Conservation (phyloP, 2,113 vertebrate genomes). For the Spermophilus dauricus region DNA sequence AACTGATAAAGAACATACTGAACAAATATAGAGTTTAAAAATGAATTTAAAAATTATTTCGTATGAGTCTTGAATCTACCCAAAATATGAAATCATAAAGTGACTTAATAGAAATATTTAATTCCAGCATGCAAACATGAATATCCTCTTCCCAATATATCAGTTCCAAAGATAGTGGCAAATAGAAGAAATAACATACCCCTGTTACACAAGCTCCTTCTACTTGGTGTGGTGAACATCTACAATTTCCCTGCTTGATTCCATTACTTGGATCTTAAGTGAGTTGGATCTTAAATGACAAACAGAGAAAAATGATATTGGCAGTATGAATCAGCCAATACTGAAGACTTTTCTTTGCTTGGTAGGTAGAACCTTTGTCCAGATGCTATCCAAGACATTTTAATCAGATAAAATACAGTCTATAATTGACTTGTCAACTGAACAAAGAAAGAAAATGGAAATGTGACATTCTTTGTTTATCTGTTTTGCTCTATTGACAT, state of each 20-base stretch:
- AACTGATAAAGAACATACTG: not conserved
- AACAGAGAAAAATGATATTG: not conserved
- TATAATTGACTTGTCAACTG: not conserved
- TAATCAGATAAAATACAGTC: not conserved
- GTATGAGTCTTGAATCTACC: not conserved
- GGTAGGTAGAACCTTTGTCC: not conserved
- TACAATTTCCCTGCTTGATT: not conserved
- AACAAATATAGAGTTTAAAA: not conserved
- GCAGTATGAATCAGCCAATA: not conserved
- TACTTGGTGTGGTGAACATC: not conserved
- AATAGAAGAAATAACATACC: not conserved
- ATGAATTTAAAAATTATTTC: not conserved
- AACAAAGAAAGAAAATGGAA: constrained; percentile 2
- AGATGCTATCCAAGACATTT: not conserved
- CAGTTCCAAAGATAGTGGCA: not conserved
- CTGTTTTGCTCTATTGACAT: not conserved
- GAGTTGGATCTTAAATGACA: not conserved
- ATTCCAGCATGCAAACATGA: not conserved
- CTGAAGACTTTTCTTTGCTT: not conserved
- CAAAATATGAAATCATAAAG: not conserved
- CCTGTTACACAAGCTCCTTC: not conserved
- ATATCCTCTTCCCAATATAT: not conserved
- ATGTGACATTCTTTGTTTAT: not conserved
- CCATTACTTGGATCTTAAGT: not conserved
- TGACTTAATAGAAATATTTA: not conserved